Evolutionary conservation across 2,888 invertebrate species (phyloP).

Genomic region (Ferrisia virgata): DNA sequence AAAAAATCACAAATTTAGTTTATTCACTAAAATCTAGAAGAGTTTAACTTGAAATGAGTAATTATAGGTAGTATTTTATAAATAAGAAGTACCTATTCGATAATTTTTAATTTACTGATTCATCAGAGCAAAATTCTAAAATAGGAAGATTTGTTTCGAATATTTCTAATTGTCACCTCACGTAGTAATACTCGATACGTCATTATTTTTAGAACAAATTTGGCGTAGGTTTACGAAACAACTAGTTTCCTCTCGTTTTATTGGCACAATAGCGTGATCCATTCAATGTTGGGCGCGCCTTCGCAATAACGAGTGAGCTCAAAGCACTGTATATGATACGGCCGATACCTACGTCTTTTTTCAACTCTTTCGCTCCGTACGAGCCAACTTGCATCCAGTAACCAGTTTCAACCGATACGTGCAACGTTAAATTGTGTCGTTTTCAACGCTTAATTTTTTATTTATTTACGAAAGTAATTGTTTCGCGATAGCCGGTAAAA

Average conservation of each 20-base stretch:
- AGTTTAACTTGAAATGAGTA: too few relatives aligned
- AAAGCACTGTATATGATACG: neutral
- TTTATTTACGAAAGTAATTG: neutral
- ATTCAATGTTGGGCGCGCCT: conserved; percentile 42
- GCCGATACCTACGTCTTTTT: neutral
- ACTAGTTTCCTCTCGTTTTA: conserved; percentile 7
- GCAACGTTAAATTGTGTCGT: conserved; percentile 39
- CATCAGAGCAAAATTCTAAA: neutral
- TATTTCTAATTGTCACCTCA: conserved; percentile 16
- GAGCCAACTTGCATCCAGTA: conserved; percentile 4
- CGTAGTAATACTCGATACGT: neutral
- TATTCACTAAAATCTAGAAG: too few relatives aligned
- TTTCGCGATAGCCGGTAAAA: neutral
- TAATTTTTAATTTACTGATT: neutral
- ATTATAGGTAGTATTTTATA: too few relatives aligned
- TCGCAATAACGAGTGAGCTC: conserved; percentile 23
- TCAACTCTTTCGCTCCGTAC: neutral
- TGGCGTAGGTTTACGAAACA: conserved; percentile 34
- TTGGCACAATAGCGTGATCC: conserved; percentile 35
- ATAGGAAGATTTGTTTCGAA: neutral
- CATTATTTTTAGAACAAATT: conserved; percentile 39
- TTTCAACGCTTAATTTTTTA: neutral
- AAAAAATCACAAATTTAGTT: too few relatives aligned
- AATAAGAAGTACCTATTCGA: neutral
- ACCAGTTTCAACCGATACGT: conserved; percentile 41